A percentile compares a stretch with the other conserved stretches of the same genome.
These are phyloP conservation scores for Apocrypta bakeri DNA, from an alignment of 1,140 invertebrate genomes.

Conservation along the genomic window DNA sequence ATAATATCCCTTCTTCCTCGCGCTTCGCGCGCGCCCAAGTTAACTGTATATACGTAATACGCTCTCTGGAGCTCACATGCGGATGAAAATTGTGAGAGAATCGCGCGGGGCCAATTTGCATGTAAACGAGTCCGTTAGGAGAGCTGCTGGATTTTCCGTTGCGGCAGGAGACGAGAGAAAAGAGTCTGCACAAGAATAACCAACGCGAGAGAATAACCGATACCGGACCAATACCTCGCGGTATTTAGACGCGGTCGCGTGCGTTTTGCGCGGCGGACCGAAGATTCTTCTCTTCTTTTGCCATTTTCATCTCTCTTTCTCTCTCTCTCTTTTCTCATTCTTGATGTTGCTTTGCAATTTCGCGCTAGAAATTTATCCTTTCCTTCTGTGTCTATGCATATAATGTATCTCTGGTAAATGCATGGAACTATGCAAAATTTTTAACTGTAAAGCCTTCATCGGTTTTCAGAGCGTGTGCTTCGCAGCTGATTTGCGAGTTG, in stretches of 20 bases:
- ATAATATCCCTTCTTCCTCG: neutral
- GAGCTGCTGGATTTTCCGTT: neutral
- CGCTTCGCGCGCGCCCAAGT: no score
- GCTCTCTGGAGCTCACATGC: neutral
- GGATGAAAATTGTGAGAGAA: slow-evolving; percentile 36
- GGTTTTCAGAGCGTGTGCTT: neutral
- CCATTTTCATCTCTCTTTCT: neutral
- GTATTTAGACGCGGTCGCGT: slow-evolving; percentile 4
- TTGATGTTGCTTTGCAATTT: no score
- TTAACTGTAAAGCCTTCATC: neutral
- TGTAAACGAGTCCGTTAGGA: slow-evolving; percentile 49
- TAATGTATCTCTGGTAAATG: no score
- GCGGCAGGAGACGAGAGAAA: no score
- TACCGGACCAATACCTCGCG: neutral
- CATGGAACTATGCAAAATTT: neutral
- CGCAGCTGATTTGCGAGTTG: no score
- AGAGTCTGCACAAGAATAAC: no score
- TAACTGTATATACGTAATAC: slow-evolving; percentile 15
- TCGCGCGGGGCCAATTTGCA: slow-evolving; percentile 45
- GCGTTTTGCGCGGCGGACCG: slow-evolving; percentile 38
- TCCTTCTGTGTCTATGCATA: slow-evolving; percentile 40
- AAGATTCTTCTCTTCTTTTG: slow-evolving; percentile 15
- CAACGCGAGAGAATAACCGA: neutral
- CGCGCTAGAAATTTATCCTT: no score
- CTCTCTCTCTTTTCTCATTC: neutral